Percentiles rank a stretch among this genome's conserved stretches.
Conservation (phyloP, 37 sponge, comb jelly and placozoan species). For the Cliona cf. orientalis region DNA sequence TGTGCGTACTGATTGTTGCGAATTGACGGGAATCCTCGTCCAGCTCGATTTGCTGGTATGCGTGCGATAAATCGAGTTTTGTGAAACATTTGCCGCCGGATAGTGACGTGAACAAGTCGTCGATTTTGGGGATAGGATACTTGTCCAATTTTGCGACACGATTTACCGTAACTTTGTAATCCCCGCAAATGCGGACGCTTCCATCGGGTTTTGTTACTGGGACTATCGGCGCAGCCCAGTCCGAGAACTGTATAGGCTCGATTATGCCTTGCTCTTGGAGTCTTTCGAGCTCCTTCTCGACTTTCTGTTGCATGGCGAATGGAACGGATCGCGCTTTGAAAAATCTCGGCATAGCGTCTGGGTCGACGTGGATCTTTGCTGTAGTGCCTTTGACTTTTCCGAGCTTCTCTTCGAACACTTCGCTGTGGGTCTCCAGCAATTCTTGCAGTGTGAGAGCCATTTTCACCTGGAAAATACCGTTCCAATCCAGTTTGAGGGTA, state of each 20-base stretch:
- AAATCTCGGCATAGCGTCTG: conserved; percentile 27
- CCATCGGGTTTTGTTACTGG: conserved; percentile 47
- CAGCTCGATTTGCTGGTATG: conserved; percentile 26
- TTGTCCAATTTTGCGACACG: conserved; percentile 1
- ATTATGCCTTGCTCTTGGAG: conserved; percentile 44
- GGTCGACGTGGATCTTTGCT: conserved; percentile 33
- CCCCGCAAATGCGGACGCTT: conserved; percentile 61
- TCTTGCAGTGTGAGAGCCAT: not conserved
- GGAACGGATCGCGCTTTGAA: conserved; percentile 41
- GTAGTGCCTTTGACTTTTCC: not conserved
- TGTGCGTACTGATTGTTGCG: conserved; percentile 55
- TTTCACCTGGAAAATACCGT: not conserved
- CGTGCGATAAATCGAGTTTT: not conserved
- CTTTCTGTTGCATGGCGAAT: conserved; percentile 40
- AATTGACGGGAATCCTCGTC: conserved; percentile 8
- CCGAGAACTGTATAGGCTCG: conserved; percentile 37
- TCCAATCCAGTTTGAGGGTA: conserved; percentile 16
- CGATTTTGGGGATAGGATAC: conserved; percentile 47
- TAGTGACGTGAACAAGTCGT: conserved; percentile 29
- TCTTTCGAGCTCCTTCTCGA: conserved; percentile 33
- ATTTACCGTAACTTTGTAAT: conserved; percentile 48
- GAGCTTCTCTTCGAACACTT: conserved; percentile 9
- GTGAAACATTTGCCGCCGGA: conserved; percentile 15
- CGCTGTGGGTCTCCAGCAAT: not conserved
- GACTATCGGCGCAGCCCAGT: conserved; percentile 56